phyloP scores from a whole-genome alignment of 2,797 vertebrate species.

The Trichosurus vulpecula region DNA sequence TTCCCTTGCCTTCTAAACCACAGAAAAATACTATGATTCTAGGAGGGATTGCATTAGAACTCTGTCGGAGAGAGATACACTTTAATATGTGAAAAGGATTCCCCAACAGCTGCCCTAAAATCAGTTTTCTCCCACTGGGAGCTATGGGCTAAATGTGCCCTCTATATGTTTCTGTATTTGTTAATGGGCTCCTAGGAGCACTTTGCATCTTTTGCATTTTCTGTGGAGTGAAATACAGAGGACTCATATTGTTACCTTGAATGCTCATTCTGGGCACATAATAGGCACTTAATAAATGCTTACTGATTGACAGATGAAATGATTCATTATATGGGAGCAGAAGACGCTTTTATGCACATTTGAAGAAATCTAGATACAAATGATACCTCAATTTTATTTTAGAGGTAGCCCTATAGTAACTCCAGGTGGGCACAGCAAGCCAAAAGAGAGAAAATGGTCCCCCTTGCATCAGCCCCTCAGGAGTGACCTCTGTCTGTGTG shows the following conservation, averaged over 20 bases:
- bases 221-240: background rate
- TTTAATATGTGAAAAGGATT: background rate
- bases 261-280: background rate
- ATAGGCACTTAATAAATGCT: background rate
- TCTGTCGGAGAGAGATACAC: background rate
- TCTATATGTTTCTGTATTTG: background rate
- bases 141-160: background rate
- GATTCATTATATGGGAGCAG: background rate
- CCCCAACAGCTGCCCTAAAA: background rate
- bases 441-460: background rate
- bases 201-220: background rate
- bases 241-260: background rate
- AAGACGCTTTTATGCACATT: background rate
- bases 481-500: background rate
- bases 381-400: background rate
- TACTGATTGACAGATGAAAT: background rate
- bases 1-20: background rate
- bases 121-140: background rate
- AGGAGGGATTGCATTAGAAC: background rate
- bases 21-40: background rate
- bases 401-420: background rate
- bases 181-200: background rate
- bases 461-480: background rate
- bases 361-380: background rate
- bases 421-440: background rate